phyloP scores from a whole-genome alignment of 2,888 invertebrate species.

The Melanophora roralis region DNA sequence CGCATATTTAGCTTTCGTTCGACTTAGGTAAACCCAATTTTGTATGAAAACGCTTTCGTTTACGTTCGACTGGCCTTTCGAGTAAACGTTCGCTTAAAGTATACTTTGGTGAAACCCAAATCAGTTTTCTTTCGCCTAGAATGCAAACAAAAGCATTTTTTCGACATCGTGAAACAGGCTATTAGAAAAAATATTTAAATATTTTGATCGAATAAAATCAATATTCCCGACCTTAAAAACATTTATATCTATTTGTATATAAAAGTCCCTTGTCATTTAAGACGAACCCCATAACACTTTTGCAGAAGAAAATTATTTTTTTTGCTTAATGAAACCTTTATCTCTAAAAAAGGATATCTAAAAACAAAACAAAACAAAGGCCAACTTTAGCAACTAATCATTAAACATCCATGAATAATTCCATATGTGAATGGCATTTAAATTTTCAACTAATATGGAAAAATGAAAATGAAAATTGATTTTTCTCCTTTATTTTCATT shows the following conservation, averaged over 20 bases:
- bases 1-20: too few species aligned
- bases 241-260: neutral
- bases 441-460: constrained; percentile 16
- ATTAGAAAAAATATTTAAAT: too few species aligned
- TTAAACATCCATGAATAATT: constrained; percentile 18
- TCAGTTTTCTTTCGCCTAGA: too few species aligned
- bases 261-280: constrained; percentile 13
- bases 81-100: too few species aligned
- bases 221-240: too few species aligned
- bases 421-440: constrained; percentile 41
- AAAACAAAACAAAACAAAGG: neutral
- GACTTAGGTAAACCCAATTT: too few species aligned
- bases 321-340: neutral
- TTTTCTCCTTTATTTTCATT: constrained; percentile 5
- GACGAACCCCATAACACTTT: constrained; percentile 9
- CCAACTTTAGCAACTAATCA: constrained; percentile 36
- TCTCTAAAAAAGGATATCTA: neutral
- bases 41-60: too few species aligned
- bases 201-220: too few species aligned
- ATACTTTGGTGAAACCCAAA: too few species aligned
- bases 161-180: too few species aligned
- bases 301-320: neutral
- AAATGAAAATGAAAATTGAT: constrained; percentile 42
- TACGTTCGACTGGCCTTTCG: too few species aligned
- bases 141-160: too few species aligned